A percentile compares a stretch with the other conserved stretches of the same genome.
These are phyloP conservation scores for human DNA, from an alignment of 2,113 vertebrate species.

Conservation along the genomic window DNA sequence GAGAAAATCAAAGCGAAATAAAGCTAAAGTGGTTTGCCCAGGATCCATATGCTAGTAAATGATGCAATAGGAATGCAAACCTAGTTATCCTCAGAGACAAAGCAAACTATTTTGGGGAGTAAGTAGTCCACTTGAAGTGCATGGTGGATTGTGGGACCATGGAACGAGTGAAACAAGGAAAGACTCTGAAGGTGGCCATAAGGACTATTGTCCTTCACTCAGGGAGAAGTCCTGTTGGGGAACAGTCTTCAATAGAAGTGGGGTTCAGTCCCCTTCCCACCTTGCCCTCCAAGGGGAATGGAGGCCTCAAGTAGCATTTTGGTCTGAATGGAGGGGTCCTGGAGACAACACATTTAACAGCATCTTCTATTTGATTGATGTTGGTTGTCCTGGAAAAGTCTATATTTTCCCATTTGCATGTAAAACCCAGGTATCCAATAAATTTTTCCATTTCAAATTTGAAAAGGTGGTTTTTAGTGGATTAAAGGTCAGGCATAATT, in stretches of 20 bases:
- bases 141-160: background rate
- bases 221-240: background rate
- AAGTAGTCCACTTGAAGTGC: background rate
- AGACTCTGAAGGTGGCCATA: background rate
- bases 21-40: background rate
- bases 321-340: background rate
- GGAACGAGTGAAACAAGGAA: background rate
- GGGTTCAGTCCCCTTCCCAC: background rate
- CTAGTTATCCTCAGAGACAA: background rate
- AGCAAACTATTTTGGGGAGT: background rate
- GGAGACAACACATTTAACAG: background rate
- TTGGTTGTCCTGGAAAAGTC: background rate
- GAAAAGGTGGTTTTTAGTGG: background rate
- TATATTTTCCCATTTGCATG: background rate
- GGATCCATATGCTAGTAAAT: background rate
- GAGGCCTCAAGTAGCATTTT: background rate
- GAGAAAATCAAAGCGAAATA: constrained; percentile 16
- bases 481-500: constrained; percentile 17
- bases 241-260: background rate
- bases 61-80: background rate
- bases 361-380: constrained; percentile 2
- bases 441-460: constrained; percentile 3
- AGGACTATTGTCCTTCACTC: background rate
- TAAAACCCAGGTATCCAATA: constrained; percentile 6
- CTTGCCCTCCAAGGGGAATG: background rate